Evolutionary conservation across 2,888 invertebrate species (phyloP).

Genomic region (Drosophila crucigera): DNA sequence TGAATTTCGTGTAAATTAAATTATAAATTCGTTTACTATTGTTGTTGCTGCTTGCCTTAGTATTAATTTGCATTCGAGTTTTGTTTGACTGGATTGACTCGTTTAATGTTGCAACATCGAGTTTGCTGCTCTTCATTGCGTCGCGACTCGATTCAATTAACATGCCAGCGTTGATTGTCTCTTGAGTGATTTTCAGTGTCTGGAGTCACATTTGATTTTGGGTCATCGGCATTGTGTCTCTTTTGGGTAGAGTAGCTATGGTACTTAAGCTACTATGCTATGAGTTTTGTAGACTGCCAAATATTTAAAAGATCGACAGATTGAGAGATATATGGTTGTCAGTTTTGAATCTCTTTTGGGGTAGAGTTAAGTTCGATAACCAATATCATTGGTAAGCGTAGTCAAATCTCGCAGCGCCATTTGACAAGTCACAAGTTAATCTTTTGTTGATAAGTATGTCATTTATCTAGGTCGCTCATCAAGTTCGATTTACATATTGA

Average conservation of each 20-base stretch:
- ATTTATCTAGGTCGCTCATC: conserved; percentile 48
- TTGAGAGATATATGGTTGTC: neutral
- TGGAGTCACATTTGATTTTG: conserved; percentile 38
- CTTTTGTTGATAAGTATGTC: conserved; percentile 40
- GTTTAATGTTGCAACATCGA: conserved; percentile 64
- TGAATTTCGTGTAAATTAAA: conserved; percentile 47
- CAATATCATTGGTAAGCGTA: conserved; percentile 26
- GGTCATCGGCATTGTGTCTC: conserved; percentile 30
- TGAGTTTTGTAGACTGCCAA: neutral
- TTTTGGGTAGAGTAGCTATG: neutral
- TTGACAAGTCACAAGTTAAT: conserved; percentile 15
- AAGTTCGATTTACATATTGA: conserved; percentile 65
- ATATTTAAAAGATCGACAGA: neutral
- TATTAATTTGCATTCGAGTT: conserved; percentile 62
- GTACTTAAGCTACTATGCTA: neutral
- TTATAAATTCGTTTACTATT: conserved; percentile 52
- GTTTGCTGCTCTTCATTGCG: conserved; percentile 36
- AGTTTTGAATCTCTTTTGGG: neutral
- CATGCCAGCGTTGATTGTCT: conserved; percentile 37
- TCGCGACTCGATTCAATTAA: conserved; percentile 62
- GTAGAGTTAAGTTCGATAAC: neutral
- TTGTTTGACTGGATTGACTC: conserved; percentile 33
- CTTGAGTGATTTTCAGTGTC: conserved; percentile 37
- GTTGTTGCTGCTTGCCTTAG: conserved; percentile 8
- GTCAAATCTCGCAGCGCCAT: neutral